Conservation (phyloP, 2,113 vertebrate species). For the Neodontobutis hainanensis region DNA sequence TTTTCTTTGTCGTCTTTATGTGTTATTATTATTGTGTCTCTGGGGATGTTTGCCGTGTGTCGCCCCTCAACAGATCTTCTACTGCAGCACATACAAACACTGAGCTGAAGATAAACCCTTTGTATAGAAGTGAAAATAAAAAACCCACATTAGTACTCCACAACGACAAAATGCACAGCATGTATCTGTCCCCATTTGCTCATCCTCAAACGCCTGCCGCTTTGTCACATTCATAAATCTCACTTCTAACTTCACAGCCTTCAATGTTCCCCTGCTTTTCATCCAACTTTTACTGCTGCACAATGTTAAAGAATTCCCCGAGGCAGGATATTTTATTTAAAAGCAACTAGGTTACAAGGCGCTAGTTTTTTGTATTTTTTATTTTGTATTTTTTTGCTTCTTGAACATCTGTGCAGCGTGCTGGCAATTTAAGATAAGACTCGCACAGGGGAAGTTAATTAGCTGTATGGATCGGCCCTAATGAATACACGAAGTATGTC, state of each 20-base stretch:
- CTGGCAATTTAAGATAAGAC: conserved; percentile 64
- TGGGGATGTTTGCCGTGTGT: background rate
- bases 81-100: background rate
- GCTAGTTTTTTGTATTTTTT: conserved; percentile 43
- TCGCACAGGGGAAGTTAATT: conserved; percentile 66
- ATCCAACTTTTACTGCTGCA: conserved; percentile 42
- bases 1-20: background rate
- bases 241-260: conserved; percentile 40
- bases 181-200: conserved; percentile 5
- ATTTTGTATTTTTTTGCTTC: conserved; percentile 25
- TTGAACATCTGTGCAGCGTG: conserved; percentile 68
- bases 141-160: background rate
- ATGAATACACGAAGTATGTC: conserved; percentile 63
- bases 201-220: conserved; percentile 21
- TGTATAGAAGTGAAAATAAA: background rate
- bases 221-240: conserved; percentile 36
- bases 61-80: background rate
- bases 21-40: background rate
- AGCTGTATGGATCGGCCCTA: conserved; percentile 65
- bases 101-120: conserved; percentile 15
- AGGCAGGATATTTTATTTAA: conserved; percentile 35
- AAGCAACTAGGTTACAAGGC: conserved; percentile 41
- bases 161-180: conserved; percentile 15
- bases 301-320: conserved; percentile 25
- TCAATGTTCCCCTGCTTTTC: conserved; percentile 48